These are phyloP conservation scores for Hippolais icterina DNA, from an alignment of 2,113 vertebrate species.

Conservation along the genomic window DNA sequence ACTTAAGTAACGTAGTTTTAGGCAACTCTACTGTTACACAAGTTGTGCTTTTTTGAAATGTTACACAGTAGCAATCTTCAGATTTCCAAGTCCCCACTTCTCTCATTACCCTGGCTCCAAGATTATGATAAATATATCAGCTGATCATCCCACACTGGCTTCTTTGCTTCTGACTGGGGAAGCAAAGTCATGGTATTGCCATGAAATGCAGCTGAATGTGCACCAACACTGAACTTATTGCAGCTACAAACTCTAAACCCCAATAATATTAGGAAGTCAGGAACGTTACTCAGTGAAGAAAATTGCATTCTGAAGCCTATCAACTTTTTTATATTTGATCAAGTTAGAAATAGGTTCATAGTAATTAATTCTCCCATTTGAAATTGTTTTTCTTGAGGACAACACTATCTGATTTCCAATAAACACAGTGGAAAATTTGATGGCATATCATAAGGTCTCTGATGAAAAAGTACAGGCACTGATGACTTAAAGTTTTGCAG, in stretches of 20 bases:
- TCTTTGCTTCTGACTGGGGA: background rate
- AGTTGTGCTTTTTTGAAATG: background rate
- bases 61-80: background rate
- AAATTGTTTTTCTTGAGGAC: background rate
- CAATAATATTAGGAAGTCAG: background rate
- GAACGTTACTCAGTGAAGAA: background rate
- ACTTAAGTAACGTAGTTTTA: background rate
- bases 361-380: background rate
- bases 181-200: background rate
- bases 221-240: background rate
- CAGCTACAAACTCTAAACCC: background rate
- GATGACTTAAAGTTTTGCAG: background rate
- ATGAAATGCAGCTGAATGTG: background rate
- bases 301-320: background rate
- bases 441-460: background rate
- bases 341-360: background rate
- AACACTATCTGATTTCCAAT: background rate
- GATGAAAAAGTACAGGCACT: background rate
- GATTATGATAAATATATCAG: background rate
- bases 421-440: background rate
- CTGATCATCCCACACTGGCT: background rate
- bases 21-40: background rate
- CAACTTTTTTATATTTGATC: background rate
- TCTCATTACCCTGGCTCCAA: background rate
- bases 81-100: background rate